These are phyloP conservation scores for Allygus modestus DNA, from an alignment of 2,888 invertebrate species.

Conservation along the genomic window DNA sequence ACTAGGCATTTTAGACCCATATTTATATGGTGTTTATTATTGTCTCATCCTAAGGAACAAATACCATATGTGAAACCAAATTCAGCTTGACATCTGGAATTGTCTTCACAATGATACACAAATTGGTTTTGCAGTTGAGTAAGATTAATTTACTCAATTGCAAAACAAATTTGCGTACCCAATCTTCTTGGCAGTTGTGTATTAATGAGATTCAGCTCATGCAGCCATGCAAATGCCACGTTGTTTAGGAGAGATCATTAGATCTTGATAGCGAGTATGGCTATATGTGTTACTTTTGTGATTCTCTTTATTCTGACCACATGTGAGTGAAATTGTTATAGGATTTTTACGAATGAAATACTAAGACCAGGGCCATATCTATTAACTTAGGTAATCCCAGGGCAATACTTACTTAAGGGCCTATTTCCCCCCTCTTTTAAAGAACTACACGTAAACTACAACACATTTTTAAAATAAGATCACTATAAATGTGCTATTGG, in stretches of 20 bases:
- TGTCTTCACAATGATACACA: not conserved
- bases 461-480: too few species aligned
- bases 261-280: not conserved
- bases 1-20: too few species aligned
- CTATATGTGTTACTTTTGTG: not conserved
- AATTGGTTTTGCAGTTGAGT: not conserved
- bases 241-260: not conserved
- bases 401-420: too few species aligned
- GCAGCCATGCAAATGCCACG: constrained; percentile 11
- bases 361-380: too few species aligned
- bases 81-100: not conserved
- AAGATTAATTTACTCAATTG: not conserved
- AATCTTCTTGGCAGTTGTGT: not conserved
- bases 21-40: too few species aligned
- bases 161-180: not conserved
- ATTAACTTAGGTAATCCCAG: too few species aligned
- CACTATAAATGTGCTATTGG: too few species aligned
- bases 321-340: not conserved
- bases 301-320: not conserved
- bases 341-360: too few species aligned
- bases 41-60: too few species aligned
- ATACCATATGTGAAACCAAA: too few species aligned
- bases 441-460: too few species aligned
- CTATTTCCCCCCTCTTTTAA: too few species aligned
- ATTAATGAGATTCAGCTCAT: not conserved